Evolutionary conservation across 1,140 invertebrate genomes (phyloP).

Genomic region (Radopholus similis): DNA sequence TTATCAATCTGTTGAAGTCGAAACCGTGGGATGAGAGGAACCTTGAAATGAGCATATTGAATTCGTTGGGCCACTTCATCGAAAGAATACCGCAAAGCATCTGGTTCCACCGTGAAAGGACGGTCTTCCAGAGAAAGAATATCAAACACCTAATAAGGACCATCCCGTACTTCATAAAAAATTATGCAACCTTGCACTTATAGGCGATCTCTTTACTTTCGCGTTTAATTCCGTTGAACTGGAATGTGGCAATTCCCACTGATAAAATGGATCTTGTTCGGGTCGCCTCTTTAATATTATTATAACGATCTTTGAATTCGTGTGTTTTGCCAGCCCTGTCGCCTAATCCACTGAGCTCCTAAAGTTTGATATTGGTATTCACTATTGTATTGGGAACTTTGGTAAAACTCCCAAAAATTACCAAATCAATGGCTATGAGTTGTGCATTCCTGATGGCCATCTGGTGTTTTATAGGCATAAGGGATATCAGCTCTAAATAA

Average conservation of each 20-base stretch:
- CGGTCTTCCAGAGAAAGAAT: conserved; percentile 16
- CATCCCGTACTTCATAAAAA: conserved; percentile 5
- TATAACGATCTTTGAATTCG: conserved; percentile 19
- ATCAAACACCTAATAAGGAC: conserved; percentile 27
- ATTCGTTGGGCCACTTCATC: too few species aligned
- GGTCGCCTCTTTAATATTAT: neutral
- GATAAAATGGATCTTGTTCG: conserved; percentile 22
- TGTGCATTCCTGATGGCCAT: conserved; percentile 15
- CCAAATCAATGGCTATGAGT: conserved; percentile 23
- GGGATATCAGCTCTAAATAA: too few species aligned
- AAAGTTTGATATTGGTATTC: conserved; percentile 4
- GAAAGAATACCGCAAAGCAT: conserved; percentile 19
- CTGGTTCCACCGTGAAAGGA: conserved; percentile 37
- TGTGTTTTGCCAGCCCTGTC: neutral
- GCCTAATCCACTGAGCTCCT: conserved; percentile 34
- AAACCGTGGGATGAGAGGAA: conserved; percentile 35
- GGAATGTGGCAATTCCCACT: conserved; percentile 26
- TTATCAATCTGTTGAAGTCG: conserved; percentile 31
- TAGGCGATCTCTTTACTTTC: neutral
- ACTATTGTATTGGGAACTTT: conserved; percentile 14
- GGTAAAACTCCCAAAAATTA: conserved; percentile 16
- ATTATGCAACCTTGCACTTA: conserved; percentile 20
- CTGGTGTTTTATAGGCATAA: too few species aligned
- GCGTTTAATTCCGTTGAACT: conserved; percentile 5
- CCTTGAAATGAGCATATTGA: too few species aligned